phyloP scores from a whole-genome alignment of 2,888 invertebrate genomes.

The Phortica okadai region DNA sequence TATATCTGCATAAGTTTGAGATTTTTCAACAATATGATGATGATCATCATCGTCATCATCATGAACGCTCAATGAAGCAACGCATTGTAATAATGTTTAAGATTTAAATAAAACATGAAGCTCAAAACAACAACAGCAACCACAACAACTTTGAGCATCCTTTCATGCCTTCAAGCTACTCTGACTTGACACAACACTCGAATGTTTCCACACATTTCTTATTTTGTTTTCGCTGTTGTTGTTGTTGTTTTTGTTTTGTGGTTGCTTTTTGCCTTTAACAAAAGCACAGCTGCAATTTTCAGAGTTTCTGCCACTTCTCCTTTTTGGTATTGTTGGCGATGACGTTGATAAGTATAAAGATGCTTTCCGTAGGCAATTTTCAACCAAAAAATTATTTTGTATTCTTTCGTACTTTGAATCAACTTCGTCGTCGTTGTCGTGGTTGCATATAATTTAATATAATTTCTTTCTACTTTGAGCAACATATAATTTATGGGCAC shows the following conservation, averaged over 20 bases:
- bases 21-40: neutral
- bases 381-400: conserved; percentile 41
- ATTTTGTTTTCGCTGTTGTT: conserved; percentile 6
- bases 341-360: conserved; percentile 28
- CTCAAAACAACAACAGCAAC: conserved; percentile 28
- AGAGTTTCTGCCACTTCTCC: neutral
- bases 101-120: conserved; percentile 62
- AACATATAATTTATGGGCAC: no score
- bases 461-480: no score
- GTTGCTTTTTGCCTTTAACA: neutral
- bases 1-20: conserved; percentile 14
- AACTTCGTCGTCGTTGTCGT: no score
- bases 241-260: neutral
- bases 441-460: no score
- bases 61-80: conserved; percentile 11
- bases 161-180: conserved; percentile 35
- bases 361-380: conserved; percentile 46
- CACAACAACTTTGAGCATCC: conserved; percentile 42
- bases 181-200: neutral
- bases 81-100: conserved; percentile 57
- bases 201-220: conserved; percentile 19
- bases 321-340: conserved; percentile 32
- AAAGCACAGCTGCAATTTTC: conserved; percentile 40
- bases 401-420: neutral
- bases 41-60: conserved; percentile 10